phyloP scores from a whole-genome alignment of 2,797 vertebrate species.

The Pipistrellus kuhlii region DNA sequence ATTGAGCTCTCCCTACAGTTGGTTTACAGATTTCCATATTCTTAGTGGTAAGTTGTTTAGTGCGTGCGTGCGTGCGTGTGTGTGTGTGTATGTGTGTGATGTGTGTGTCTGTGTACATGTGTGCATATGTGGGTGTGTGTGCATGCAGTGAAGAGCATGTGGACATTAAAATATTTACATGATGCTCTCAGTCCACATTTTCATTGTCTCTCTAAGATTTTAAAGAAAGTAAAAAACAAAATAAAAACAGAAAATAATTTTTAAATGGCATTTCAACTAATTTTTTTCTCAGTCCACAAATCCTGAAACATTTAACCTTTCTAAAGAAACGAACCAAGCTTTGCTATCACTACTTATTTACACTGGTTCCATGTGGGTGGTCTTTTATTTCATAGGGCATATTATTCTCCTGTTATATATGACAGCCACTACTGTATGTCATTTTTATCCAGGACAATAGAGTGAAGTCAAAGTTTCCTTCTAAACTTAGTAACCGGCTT shows the following conservation, averaged over 20 bases:
- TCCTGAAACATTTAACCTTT: conserved; percentile 9
- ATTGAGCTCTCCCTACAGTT: background rate
- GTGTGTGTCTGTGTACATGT: background rate
- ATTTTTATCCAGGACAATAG: conserved; percentile 83
- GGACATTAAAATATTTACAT: background rate
- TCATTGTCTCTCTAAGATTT: conserved; percentile 7
- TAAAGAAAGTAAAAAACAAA: background rate
- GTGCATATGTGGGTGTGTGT: background rate
- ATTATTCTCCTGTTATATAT: conserved; percentile 80
- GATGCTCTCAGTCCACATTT: background rate
- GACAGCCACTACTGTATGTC: conserved; percentile 79
- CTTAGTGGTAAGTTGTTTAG: background rate
- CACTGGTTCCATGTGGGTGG: conserved; percentile 60
- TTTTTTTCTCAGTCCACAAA: conserved; percentile 31
- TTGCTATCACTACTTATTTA: conserved; percentile 35
- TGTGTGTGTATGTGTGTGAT: background rate
- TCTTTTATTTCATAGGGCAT: conserved; percentile 76
- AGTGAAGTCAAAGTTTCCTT: conserved; percentile 81
- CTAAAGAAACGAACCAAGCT: background rate
- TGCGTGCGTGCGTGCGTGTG: background rate
- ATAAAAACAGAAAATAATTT: conserved; percentile 40
- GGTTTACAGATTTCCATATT: background rate
- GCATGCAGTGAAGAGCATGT: background rate
- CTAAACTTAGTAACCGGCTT: conserved; percentile 82
- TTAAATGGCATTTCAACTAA: background rate